phyloP scores from a whole-genome alignment of 2,113 vertebrate genomes.

The Ophthalmolycus amberensis region DNA sequence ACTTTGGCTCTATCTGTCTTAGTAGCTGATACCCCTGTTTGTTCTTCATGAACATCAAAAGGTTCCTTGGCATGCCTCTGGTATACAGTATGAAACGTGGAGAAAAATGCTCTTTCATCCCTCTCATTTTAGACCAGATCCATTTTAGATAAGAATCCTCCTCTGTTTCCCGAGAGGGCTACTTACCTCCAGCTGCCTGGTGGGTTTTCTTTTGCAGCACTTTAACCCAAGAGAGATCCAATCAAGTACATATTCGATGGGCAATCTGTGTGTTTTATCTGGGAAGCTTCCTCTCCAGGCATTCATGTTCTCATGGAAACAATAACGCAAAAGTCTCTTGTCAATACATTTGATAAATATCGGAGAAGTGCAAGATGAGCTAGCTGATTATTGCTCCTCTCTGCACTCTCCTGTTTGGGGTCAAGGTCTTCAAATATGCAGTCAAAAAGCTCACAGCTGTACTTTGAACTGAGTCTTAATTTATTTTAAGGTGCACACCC shows the following conservation, averaged over 20 bases:
- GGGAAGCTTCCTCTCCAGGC: neutral
- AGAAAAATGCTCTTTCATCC: constrained; percentile 28
- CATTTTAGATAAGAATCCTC: constrained; percentile 57
- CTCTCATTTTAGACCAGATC: constrained; percentile 36
- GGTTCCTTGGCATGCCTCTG: constrained; percentile 9
- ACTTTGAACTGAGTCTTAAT: neutral
- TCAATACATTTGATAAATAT: constrained; percentile 6
- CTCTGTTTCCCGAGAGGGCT: constrained; percentile 15
- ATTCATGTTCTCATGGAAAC: constrained; percentile 4
- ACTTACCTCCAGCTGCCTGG: constrained; percentile 2
- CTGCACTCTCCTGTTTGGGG: neutral
- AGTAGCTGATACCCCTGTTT: constrained; percentile 34
- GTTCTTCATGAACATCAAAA: constrained; percentile 46
- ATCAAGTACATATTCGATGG: constrained; percentile 1
- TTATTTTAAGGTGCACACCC: neutral
- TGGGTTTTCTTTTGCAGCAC: constrained; percentile 23
- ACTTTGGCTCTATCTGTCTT: constrained; percentile 13
- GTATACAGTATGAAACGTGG: constrained; percentile 21
- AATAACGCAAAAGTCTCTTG: neutral
- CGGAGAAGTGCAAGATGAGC: neutral
- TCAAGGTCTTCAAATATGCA: neutral
- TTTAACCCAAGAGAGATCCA: constrained; percentile 18
- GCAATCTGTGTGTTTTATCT: constrained; percentile 12
- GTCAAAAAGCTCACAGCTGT: neutral
- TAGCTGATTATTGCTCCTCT: neutral